A percentile compares a stretch with the other conserved stretches of the same genome.
Conservation (phyloP, 2,113 vertebrate genomes). For the Urocitellus parryii region DNA sequence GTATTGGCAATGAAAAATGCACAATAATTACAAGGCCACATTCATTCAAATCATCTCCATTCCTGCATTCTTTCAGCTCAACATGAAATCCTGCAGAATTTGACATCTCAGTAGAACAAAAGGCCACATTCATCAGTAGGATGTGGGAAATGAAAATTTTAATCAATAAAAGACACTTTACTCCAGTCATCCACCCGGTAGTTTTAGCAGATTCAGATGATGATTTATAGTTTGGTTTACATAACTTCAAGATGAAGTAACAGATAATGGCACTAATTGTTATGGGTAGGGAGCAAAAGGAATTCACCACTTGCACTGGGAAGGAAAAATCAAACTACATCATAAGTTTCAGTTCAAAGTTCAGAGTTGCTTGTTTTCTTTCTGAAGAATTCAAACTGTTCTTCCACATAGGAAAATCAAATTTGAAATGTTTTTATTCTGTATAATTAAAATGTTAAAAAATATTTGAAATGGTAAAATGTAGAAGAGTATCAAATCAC, state of each 20-base stretch:
- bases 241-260: background rate
- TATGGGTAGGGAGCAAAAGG: background rate
- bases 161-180: conserved; percentile 46
- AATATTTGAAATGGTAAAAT: conserved; percentile 44
- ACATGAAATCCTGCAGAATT: background rate
- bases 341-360: conserved; percentile 19
- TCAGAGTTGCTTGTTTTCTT: background rate
- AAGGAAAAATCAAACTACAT: conserved; percentile 37
- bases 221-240: conserved; percentile 24
- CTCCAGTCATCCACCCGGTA: background rate
- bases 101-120: conserved; percentile 23
- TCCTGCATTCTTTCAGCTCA: background rate
- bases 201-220: background rate
- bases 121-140: background rate
- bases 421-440: background rate
- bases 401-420: background rate
- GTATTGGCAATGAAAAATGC: background rate
- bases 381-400: background rate
- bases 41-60: conserved; percentile 22
- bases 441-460: conserved; percentile 52
- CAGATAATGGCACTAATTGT: conserved; percentile 32
- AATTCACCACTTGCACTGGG: background rate
- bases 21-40: background rate
- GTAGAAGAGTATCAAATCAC: background rate
- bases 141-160: background rate